Base-by-base conservation (phyloP, 1,140 invertebrate species). In the Limonius californicus region DNA sequence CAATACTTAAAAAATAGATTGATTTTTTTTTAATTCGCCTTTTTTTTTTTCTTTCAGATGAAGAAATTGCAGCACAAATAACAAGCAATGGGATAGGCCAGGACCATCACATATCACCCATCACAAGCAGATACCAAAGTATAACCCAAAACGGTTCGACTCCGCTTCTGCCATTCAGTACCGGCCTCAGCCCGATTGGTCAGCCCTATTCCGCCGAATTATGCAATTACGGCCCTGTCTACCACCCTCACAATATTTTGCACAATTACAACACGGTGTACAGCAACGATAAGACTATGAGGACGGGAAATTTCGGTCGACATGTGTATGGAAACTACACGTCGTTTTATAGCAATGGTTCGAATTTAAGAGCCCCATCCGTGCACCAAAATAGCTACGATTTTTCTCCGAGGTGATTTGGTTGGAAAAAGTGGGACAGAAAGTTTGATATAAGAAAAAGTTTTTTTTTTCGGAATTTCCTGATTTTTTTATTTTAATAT, bases 241-340 rank as follows among this genome's bases (percentile, higher is more conserved):
- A 76, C 55, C 74, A 76, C 64, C 66, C 75, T 0, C 75, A 76
- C 55, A 76, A 76, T 50, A 59, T 76, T 15, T 55, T 76, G 35
- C 75, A 76, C 53, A 74, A 74, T 58, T 76, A 76, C 66, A 75
- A 75, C 60, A 47, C 70, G 3, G 71, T 75, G 11, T 75, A 75
- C 57, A 70, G 63, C 54, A 73, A 72, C 56, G 73, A 76, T 7
- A 76, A 75, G 42, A 57, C 62, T 0, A 68, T 74, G 65, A 61
- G 72, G 18, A 45, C 61, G 1, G 54, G 54, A 15, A 74, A 73
- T 64, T 76, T 76, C 39, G 65, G 67, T 0, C 47, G 74, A 14
- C 62, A 67, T 0, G 64, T 76, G 57, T 76, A 76, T 50, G 71
- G 70, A 19, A 72, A 71, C 32, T 76, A 74, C 54, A 66, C 69